phyloP scores from a whole-genome alignment of 2,113 vertebrate genomes.

The Peromyscus californicus region DNA sequence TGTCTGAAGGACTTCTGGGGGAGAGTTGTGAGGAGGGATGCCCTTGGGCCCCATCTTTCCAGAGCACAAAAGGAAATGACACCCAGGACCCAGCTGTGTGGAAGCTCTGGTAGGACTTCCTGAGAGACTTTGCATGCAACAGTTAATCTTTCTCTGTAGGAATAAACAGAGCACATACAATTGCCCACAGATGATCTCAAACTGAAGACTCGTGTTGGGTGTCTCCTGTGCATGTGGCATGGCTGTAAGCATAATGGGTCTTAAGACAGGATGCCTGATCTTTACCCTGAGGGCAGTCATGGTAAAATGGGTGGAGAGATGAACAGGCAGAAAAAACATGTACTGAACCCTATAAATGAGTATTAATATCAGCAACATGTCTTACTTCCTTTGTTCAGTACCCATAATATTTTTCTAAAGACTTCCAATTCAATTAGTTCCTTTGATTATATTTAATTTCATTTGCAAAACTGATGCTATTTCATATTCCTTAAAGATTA shows the following conservation, averaged over 20 bases:
- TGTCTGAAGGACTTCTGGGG: background rate
- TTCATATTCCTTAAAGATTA: slow-evolving; percentile 39
- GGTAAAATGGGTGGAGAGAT: background rate
- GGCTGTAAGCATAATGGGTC: slow-evolving; percentile 1
- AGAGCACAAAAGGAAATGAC: slow-evolving; percentile 11
- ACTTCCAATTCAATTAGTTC: slow-evolving; percentile 43
- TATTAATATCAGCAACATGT: background rate
- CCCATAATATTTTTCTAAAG: slow-evolving; percentile 6
- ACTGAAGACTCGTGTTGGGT: background rate
- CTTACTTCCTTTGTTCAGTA: slow-evolving; percentile 48
- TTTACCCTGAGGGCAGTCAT: background rate
- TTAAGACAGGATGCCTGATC: background rate
- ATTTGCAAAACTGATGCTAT: slow-evolving; percentile 44
- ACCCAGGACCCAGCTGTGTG: background rate
- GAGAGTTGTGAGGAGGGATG: background rate
- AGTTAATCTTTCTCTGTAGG: slow-evolving; percentile 50
- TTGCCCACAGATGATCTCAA: slow-evolving; percentile 3
- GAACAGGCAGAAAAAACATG: background rate
- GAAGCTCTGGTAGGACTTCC: background rate
- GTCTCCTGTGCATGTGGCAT: slow-evolving; percentile 20
- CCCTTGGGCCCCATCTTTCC: slow-evolving; percentile 29
- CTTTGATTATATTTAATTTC: slow-evolving; percentile 18
- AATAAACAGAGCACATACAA: slow-evolving; percentile 18
- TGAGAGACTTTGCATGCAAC: slow-evolving; percentile 29
- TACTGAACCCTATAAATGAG: background rate